Evolutionary conservation across 2,113 vertebrate species (phyloP).

Genomic region (Arvicanthis niloticus): DNA sequence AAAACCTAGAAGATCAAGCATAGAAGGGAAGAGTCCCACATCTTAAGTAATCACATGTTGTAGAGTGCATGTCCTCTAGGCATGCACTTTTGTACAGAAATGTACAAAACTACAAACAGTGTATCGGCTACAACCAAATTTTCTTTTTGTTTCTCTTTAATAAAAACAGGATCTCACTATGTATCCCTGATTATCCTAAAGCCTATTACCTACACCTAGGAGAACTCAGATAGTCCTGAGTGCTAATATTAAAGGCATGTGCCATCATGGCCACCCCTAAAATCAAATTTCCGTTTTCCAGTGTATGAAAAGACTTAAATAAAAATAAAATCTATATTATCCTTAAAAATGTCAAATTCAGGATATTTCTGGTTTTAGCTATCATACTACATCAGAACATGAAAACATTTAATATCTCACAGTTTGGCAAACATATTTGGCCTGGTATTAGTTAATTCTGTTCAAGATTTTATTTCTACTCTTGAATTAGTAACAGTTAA

Average conservation of each 20-base stretch:
- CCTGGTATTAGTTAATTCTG: background rate
- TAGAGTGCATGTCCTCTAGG: background rate
- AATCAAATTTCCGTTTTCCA: background rate
- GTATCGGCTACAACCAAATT: background rate
- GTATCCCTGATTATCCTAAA: background rate
- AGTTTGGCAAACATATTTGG: background rate
- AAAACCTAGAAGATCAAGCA: background rate
- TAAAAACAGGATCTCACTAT: background rate
- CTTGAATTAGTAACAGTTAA: background rate
- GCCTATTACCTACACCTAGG: background rate
- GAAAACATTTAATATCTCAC: background rate
- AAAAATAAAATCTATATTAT: background rate
- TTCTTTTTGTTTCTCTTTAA: background rate
- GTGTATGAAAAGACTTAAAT: background rate
- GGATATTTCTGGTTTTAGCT: background rate
- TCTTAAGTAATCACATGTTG: background rate
- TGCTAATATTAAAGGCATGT: background rate
- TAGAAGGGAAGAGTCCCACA: background rate
- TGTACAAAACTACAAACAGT: background rate
- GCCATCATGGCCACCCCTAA: background rate
- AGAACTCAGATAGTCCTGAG: background rate
- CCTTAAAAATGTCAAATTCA: background rate
- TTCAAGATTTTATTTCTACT: background rate
- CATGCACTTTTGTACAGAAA: background rate
- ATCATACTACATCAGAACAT: background rate